Evolutionary conservation across 2,113 vertebrate species (phyloP), one percentile per base, ranked within the genome.

Genomic region (Sus scrofa): DNA sequence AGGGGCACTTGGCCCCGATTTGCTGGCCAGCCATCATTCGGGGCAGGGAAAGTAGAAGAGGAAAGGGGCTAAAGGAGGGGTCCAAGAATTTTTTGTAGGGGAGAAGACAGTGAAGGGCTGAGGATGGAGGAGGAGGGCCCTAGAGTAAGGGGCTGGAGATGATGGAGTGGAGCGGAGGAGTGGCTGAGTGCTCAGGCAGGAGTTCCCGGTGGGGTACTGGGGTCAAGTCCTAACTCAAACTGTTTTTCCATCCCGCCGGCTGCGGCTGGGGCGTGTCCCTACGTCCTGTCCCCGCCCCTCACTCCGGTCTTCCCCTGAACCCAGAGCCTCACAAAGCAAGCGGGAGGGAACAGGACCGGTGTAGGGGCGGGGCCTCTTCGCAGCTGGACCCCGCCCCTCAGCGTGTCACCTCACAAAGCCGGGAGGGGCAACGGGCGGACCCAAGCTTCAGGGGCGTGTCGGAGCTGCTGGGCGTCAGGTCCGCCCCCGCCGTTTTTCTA

Each of bases 321-420:
- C 97, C 98, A 98, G 98, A 98, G 99, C 97, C 98, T 99, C 96
- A 99, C 99, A 86, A 99, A 99, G 99, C 98, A 98, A 99, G 97
- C 97, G 99, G 86, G 98, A 99, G 97, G 99, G 99, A 13, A 99
- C 99, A 96, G 99, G 99, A 96, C 99, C 98, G 96, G 98, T 0
- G 1, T 3, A 0, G 54, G 70, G 89, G 94, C 71, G 79, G 70
- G 20, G 70, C 89, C 37, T 44, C 4, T 0, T 2, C 1, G 2
- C 30, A 3, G 44, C 50, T 7, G 22, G 18, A 32, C 62, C 52
- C 71, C 27, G 78, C 74, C 78, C 24, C 52, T 22, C 26, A 2
- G 22, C 56, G 2, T 6, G 54, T 16, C 2, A 10, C 65, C 34
- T 86, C 92, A 82, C 86, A 74, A 92, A 78, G 65, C 54, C 37